A percentile compares a stretch with the other conserved stretches of the same genome.
phyloP scores from a whole-genome alignment of 1,140 invertebrate species.

The Oncopeltus fasciatus region DNA sequence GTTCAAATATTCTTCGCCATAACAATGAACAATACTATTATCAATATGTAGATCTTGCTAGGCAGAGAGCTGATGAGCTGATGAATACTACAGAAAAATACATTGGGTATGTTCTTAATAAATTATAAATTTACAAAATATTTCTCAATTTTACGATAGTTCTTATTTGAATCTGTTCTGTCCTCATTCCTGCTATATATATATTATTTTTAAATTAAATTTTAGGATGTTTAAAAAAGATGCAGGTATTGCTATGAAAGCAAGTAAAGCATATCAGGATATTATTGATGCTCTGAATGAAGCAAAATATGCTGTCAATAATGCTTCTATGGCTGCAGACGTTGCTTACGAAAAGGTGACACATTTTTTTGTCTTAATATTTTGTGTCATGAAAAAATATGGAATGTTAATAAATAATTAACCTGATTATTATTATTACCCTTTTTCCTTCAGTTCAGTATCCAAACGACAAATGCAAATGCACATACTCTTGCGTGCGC shows the following conservation, averaged over 20 bases:
- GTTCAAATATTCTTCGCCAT: background rate
- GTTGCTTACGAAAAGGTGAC: slow-evolving; percentile 34
- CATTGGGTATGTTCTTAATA: slow-evolving; percentile 13
- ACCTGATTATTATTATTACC: background rate
- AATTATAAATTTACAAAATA: too few relatives aligned
- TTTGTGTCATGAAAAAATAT: too few relatives aligned
- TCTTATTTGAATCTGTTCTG: background rate
- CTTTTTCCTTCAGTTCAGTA: background rate
- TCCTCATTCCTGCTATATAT: background rate
- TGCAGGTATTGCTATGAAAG: slow-evolving; percentile 52
- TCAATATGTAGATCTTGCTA: background rate
- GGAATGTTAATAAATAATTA: too few relatives aligned
- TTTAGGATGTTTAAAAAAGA: slow-evolving; percentile 27
- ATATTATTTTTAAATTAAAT: background rate
- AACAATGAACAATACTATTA: background rate
- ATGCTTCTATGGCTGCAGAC: slow-evolving; percentile 45
- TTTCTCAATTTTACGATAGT: too few relatives aligned
- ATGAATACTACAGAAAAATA: slow-evolving; percentile 19
- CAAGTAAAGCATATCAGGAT: slow-evolving; percentile 66
- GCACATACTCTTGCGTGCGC: too few relatives aligned
- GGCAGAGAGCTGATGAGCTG: slow-evolving; percentile 12
- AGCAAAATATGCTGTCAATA: slow-evolving; percentile 46
- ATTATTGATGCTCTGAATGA: slow-evolving; percentile 51
- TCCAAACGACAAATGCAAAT: background rate
- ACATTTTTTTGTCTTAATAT: too few relatives aligned